Percentiles rank a stretch among this genome's conserved stretches.
These are phyloP conservation scores for Phortica magna DNA, from an alignment of 2,888 invertebrate species.

Conservation along the genomic window DNA sequence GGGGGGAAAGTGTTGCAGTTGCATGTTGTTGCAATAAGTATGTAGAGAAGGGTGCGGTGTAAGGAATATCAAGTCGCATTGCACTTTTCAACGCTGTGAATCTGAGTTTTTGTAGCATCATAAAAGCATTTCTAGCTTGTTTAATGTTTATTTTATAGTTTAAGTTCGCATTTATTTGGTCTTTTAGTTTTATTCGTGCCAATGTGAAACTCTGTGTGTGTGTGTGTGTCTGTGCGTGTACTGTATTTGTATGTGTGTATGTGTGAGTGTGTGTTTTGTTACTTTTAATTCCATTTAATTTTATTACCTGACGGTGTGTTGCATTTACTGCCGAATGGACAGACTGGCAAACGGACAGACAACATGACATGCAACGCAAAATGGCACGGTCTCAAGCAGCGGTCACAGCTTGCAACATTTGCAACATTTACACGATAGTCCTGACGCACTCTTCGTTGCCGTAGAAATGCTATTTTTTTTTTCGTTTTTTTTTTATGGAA, in stretches of 20 bases:
- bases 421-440: conserved; percentile 15
- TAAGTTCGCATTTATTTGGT: conserved; percentile 73
- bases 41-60: background rate
- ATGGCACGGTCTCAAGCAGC: background rate
- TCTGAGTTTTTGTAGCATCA: conserved; percentile 58
- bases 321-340: conserved; percentile 50
- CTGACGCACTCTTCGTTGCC: background rate
- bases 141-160: conserved; percentile 76
- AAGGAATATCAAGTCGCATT: background rate
- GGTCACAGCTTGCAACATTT: conserved; percentile 30
- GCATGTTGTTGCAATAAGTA: conserved; percentile 1
- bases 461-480: background rate
- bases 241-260: conserved; percentile 9
- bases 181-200: conserved; percentile 67
- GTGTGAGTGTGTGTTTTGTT: conserved; percentile 33
- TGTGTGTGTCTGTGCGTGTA: conserved; percentile 37
- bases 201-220: conserved; percentile 42
- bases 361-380: conserved; percentile 23
- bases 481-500: conserved; percentile 9
- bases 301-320: conserved; percentile 48
- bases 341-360: no score
- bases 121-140: conserved; percentile 72
- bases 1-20: background rate
- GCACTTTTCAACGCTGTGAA: conserved; percentile 12
- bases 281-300: conserved; percentile 48